A percentile compares a stretch with the other conserved stretches of the same genome.
phyloP scores from a whole-genome alignment of 2,797 vertebrate species.

The Cuniculus paca region DNA sequence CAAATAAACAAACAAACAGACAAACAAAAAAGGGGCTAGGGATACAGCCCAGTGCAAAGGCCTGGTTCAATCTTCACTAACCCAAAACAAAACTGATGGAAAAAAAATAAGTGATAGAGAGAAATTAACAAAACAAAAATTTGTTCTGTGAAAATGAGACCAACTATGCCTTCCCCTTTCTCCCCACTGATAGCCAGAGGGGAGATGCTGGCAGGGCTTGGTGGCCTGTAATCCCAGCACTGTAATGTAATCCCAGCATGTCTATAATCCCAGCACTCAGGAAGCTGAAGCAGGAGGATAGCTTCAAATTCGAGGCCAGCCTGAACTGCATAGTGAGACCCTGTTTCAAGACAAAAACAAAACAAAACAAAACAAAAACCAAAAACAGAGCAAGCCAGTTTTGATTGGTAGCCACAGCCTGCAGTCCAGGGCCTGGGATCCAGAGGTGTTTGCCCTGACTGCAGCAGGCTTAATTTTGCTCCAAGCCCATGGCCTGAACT shows the following conservation, averaged over 20 bases:
- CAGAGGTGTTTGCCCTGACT: not conserved
- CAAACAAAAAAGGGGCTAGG: not conserved
- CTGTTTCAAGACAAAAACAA: not conserved
- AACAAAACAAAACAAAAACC: not conserved
- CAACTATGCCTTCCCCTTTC: not conserved
- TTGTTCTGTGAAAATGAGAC: not conserved
- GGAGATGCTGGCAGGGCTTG: not conserved
- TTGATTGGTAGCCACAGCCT: not conserved
- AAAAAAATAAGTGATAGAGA: not conserved
- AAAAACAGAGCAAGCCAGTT: not conserved
- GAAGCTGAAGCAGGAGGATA: not conserved
- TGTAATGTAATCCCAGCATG: no score
- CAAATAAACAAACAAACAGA: no score
- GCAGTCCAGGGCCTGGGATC: not conserved
- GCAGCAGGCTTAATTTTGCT: not conserved
- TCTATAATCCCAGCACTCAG: not conserved
- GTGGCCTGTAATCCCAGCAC: not conserved
- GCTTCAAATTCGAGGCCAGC: not conserved
- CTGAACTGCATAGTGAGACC: not conserved
- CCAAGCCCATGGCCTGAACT: not conserved
- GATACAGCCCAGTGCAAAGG: not conserved
- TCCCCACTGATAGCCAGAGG: not conserved
- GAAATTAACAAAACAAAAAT: constrained; percentile 12
- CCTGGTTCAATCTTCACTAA: not conserved
- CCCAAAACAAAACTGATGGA: not conserved